Evolutionary conservation across 2,888 invertebrate species (phyloP), one percentile per base, ranked within the genome.

Genomic region (Serripes groenlandicus): DNA sequence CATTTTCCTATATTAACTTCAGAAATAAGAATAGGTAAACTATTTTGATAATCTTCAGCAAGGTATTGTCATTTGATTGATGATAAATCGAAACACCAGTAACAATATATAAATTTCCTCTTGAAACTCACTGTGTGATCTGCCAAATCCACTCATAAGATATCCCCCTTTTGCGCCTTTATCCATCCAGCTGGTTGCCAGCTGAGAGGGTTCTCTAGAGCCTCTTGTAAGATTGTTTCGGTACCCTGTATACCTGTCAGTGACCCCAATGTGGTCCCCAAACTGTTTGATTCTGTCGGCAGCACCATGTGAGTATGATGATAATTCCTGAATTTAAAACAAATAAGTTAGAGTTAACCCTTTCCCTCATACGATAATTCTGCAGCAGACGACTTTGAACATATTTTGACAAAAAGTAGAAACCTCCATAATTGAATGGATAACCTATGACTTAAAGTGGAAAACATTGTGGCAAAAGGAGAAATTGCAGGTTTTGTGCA

Each of bases 181-280:
- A 66, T 91, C 91, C 88, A 90, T 88, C 91, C 91, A 92, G 32
- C 84, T 84, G 26, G 90, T 87, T n/a, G 87, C 88, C 81, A 92
- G 81, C 62, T 86, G 84, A 72, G 91, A 90, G 7, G 91, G 92
- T 34, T 92, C 90, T 58, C 92, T 75, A 9, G 89, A 88, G 0
- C 90, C 91, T 23, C 92, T 69, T 52, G 91, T 93, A 37, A 94
- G 88, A 87, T 94, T 94, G 86, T 94, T 89, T 54, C 94, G 86
- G 90, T 94, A 94, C 7, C 94, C 94, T 21, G 92, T 92, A 87
- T 92, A 94, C 28, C 94, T 88, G 87, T 94, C 94, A 0, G 94
- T 94, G 3, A 94, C 94, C 5, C 94, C 94, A 21, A 94, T 88
- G 69, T 92, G 90, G 82, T 95, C 94, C 71, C 93, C 93, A 90